Base-by-base conservation (phyloP, 2,888 invertebrate genomes). In the Temnothorax ravouxi region DNA sequence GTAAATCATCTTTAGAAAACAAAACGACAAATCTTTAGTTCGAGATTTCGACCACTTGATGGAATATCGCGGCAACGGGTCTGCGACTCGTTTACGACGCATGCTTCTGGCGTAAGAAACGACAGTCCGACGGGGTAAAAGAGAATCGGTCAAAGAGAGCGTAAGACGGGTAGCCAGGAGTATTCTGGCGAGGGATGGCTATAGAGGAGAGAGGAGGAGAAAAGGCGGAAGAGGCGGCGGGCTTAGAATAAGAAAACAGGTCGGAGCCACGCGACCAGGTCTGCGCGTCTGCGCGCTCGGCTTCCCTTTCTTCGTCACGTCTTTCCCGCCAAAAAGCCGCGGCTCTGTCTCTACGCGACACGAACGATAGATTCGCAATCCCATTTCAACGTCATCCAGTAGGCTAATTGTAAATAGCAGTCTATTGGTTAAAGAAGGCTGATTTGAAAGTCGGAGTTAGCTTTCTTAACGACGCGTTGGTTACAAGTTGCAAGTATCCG, bases 201-300 rank as follows among this genome's bases (percentile, higher is more conserved):
- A 47, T 44, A 34, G 79, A 56, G 56, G 74, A 74, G 84, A 85
- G 74, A 83, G 86, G 79, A 69, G 84, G 84, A 75, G 84, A 75
- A 83, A 91, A 87, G 89, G 87, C 90, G 89, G 91, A 87, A 90
- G 88, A 90, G 87, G 84, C 83, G 87, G 85, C 90, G 88, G 88
- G 88, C 88, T 79, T 88, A 87, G 91, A 91, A 91, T 91, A 88
- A 90, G 92, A 92, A 91, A 93, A 93, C 92, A 93, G 92, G 93
- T 93, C 93, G 86, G 85, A 88, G 93, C 93, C 93, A 93, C 93
- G 93, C 93, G 93, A 92, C 93, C 87, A 77, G 87, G 87, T 86
- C 29, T 29, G 29, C 84, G 90, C 91, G 91, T 87, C 79, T 92
- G 89, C 90, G 89, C 86, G 21, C 67, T 52, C 56, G 59, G 62